These are phyloP conservation scores for Eupithecia subumbrata DNA, from an alignment of 2,888 invertebrate genomes.

Conservation along the genomic window DNA sequence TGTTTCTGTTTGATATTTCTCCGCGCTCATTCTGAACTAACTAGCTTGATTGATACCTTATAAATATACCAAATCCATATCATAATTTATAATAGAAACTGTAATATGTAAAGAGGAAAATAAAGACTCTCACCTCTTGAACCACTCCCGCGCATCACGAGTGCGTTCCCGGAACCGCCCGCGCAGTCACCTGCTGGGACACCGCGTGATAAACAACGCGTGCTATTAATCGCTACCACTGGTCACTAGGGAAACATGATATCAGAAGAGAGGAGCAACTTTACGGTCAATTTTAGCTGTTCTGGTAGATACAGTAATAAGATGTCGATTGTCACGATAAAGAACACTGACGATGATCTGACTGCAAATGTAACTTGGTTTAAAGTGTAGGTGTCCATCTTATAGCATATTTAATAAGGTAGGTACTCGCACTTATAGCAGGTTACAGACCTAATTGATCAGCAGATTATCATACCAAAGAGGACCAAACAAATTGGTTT, in stretches of 20 bases:
- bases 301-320: neutral
- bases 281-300: neutral
- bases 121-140: conserved; percentile 11
- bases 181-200: conserved; percentile 75
- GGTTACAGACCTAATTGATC: neutral
- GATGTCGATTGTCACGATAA: neutral
- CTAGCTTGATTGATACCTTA: no score
- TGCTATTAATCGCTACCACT: conserved; percentile 78
- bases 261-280: neutral
- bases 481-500: neutral
- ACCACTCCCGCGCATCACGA: conserved; percentile 19
- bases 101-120: no score
- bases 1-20: no score
- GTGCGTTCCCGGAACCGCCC: conserved; percentile 63
- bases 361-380: neutral
- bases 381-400: neutral
- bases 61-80: no score
- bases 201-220: conserved; percentile 76
- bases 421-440: neutral
- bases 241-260: conserved; percentile 42
- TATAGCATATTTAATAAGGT: no score
- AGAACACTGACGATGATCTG: neutral
- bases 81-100: no score
- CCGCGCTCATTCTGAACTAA: no score
- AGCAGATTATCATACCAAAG: neutral